Percentiles rank a stretch among this genome's conserved stretches.
Conservation (phyloP, 2,113 vertebrate species). For the Fulmarus glacialis region DNA sequence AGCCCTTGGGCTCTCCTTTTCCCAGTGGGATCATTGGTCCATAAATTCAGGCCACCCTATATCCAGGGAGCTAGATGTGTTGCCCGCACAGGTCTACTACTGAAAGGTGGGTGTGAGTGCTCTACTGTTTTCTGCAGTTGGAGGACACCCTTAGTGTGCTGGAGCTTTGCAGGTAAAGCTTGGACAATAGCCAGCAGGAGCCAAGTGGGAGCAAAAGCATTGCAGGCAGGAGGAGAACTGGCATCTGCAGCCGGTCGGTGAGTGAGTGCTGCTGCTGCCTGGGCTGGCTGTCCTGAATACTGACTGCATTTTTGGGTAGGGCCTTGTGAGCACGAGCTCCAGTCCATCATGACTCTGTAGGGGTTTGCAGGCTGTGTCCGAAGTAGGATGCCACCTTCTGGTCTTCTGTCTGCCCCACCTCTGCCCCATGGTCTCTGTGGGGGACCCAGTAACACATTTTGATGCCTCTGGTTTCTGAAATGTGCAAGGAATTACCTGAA, state of each 20-base stretch:
- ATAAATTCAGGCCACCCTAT: neutral
- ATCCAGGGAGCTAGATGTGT: neutral
- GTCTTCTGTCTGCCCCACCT: neutral
- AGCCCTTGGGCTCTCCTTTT: neutral
- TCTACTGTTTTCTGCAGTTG: neutral
- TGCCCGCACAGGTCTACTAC: neutral
- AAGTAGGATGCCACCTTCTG: neutral
- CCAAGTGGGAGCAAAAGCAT: neutral
- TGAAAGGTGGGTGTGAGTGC: neutral
- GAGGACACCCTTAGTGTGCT: neutral
- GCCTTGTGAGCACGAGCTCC: accelerated
- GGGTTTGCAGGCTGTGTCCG: neutral
- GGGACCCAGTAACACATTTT: accelerated
- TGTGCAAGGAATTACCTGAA: neutral
- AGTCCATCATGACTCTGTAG: neutral
- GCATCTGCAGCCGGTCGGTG: neutral
- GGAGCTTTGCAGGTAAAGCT: neutral
- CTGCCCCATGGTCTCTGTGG: accelerated
- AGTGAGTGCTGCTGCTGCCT: neutral
- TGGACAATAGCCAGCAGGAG: neutral
- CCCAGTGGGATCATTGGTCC: neutral
- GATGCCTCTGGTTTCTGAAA: neutral
- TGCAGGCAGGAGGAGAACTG: neutral
- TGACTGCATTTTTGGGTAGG: neutral
- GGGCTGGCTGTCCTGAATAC: neutral